Evolutionary conservation across 2,113 vertebrate species (phyloP), one percentile per base, ranked within the genome.

Genomic region (Mustelus asterias): DNA sequence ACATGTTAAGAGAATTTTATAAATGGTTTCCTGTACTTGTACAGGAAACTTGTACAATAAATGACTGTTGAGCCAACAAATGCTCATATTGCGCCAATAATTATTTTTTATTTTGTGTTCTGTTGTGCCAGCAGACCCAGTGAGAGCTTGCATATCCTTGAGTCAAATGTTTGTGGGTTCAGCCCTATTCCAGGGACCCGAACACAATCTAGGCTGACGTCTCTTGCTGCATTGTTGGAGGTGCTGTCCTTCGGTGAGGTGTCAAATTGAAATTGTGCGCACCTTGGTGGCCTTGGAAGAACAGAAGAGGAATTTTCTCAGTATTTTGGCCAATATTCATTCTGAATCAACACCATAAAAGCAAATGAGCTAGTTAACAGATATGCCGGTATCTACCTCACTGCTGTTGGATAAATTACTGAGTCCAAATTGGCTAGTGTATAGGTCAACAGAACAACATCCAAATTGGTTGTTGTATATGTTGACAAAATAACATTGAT

Each of bases 401-500:
- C 60, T 93, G 58, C 54, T 92, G 54, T 20, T 92, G 60, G 58
- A 92, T 60, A 92, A 92, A 60, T 92, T 92, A 54, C 16, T 65
- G 89, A 37, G 60, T 93, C 63, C 89, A 93, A 93, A 65, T 93
- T 93, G 89, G 60, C 89, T 93, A 14, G 20, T 33, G 20, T 1
- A 93, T 93, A 65, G n/a, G 60, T 65, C 89, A 6, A 65, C 60
- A 63, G 37, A 92, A 92, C 58, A n/a, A 37, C 29, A 65, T 65
- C 58, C 89, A 92, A 65, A 92, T 92, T 92, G 89, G 89, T 58
- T 92, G 58, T n/a, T 20, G 29, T 63, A 14, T 63, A 37, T 63
- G 89, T 92, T 33, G n/a, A 92, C 60, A 93, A 37, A 93, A 41
- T 63, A 93, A n/a, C 60, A 93, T 65, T 93, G 58, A 63, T 92